Base-by-base conservation (phyloP, 2,113 vertebrate species). In the Poecilia latipinna region DNA sequence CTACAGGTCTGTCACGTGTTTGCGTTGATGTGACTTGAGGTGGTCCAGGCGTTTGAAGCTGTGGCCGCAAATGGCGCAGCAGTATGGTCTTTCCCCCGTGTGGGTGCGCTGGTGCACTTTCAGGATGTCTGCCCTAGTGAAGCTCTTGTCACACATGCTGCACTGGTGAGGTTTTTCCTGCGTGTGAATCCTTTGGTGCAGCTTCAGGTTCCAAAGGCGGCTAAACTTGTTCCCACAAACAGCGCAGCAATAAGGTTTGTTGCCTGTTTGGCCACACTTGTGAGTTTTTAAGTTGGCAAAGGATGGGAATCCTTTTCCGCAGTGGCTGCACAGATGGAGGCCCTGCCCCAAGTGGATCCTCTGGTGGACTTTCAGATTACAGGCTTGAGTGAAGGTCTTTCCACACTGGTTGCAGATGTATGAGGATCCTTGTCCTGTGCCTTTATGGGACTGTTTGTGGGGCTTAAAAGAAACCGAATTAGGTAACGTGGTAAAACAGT, bases 311-410 rank as follows among this genome's bases (percentile, higher is more conserved):
- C 93, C 84, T 79, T 95, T 95, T 1, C 95, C 95, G 2, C 96
- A 96, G 32, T 95, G 93, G 66, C 92, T 93, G 75, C 96, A 96
- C 68, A 93, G 86, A 82, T 96, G 95, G 0, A 95, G 94, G 10
- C 93, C 95, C 54, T 96, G 94, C 6, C 93, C 94, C 0, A 93
- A 92, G 90, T 96, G 95, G 51, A 92, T 90, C 39, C 92, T 90
- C 78, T 93, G 94, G 74, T 94, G 94, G n/a, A 93, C 91, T 75
- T 94, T 94, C 39, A 95, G 90, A 74, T 91, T 93, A 82, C 93
- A 93, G 17, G 91, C 91, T 76, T 94, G 95, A 63, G 91, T 89
- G 57, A 94, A 94, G 12, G 83, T 91, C 70, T 94, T 94, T n/a
- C 93, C 90, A 0, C 94, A 94, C 66, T 94, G 91, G 28, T 85